Base-by-base conservation (phyloP, 2,113 vertebrate genomes). In the Scopus umbretta region DNA sequence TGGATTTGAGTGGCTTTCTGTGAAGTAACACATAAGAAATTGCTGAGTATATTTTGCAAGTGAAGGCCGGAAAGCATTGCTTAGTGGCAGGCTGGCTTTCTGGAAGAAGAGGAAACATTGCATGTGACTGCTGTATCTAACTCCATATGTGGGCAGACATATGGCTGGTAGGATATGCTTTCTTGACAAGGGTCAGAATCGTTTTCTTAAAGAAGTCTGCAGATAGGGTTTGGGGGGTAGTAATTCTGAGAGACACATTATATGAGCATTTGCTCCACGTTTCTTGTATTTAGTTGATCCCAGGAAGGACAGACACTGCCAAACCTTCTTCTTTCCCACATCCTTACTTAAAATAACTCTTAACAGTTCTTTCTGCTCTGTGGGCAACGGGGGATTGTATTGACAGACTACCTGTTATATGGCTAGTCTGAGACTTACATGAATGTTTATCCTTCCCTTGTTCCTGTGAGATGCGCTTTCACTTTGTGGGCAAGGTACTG, bases 81-180 rank as follows among this genome's bases (percentile, higher is more conserved):
- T 73, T 15, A 53, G 59, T 14, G 80, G 47, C 67, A 86, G 30
- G n/a, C 14, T 80, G 58, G 30, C n/a, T 59, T 87, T 63, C 11
- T 84, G 68, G 23, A 16, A 49, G n/a, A 18, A 45, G 29, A 72
- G n/a, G 19, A 55, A 55, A 10, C 67, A 9, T 16, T 50, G 81
- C 53, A 36, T 30, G 25, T 5, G 74, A 23, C 59, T 85, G 70
- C 70, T 78, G 23, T 45, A 9, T 26, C 36, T 22, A 82, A 61
- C 11, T 26, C 50, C 5, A 4, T 0, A 0, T 6, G 40, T 45
- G 21, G 21, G 20, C 63, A 81, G 55, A 27, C 25, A 5, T 4
- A 7, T 26, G 23, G 56, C 56, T 49, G n/a, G 25, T 34, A 15
- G 17, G 11, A 45, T 19, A 4, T 2, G 5, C 16, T 78, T 25